Evolutionary conservation across 35 echinoderm and acorn worm species (phyloP).

Genomic region (Stichopus chloronotus): DNA sequence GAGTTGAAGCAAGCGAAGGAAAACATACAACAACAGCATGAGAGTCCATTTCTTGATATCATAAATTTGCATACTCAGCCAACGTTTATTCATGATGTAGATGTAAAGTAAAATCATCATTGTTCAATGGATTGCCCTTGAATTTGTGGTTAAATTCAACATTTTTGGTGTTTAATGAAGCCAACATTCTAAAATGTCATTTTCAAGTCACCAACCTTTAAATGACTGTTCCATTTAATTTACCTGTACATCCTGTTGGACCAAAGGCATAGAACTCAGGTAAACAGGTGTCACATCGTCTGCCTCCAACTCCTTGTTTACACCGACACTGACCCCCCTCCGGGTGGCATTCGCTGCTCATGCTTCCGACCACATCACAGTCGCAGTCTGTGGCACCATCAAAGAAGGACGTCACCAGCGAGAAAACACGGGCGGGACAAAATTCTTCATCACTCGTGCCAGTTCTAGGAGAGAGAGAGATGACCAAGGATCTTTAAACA

Average conservation of each 20-base stretch:
- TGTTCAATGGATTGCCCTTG: too few species aligned
- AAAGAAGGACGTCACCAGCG: conserved; percentile 83
- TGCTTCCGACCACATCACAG: conserved; percentile 79
- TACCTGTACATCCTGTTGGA: conserved; percentile 87
- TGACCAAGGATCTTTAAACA: too few species aligned
- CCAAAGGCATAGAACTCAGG: conserved; percentile 85
- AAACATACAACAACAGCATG: too few species aligned
- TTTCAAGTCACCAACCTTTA: too few species aligned
- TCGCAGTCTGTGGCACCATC: conserved; percentile 72
- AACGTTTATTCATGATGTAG: too few species aligned
- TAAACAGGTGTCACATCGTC: conserved; percentile 80
- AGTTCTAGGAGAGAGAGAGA: conserved; percentile 41
- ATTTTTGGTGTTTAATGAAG: too few species aligned
- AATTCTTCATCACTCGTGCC: conserved; percentile 67
- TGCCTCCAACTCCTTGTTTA: conserved; percentile 82
- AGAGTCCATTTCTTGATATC: too few species aligned
- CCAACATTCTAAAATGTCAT: too few species aligned
- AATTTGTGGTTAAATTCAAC: too few species aligned
- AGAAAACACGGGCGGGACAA: conserved; percentile 72
- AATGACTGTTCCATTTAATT: background rate
- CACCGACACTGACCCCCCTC: conserved; percentile 89
- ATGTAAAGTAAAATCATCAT: too few species aligned
- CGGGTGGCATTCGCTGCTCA: conserved; percentile 61
- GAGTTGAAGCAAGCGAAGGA: too few species aligned
- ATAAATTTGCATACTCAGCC: too few species aligned